A percentile compares a stretch with the other conserved stretches of the same genome.
Conservation (phyloP, 2,888 invertebrate genomes). For the Stomorhina lunata region DNA sequence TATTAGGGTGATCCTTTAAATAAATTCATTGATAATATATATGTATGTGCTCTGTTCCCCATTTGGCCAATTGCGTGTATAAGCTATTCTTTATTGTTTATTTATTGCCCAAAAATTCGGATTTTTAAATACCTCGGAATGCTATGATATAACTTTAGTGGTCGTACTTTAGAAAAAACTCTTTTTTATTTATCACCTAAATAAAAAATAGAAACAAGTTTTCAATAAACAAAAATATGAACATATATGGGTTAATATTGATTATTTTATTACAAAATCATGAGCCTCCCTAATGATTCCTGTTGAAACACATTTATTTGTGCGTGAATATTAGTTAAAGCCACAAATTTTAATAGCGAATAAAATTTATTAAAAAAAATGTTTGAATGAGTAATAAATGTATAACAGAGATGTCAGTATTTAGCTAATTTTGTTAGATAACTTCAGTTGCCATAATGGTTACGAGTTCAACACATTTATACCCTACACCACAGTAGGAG, state of each 20-base stretch:
- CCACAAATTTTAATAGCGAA: conserved; percentile 51
- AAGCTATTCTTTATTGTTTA: too few relatives aligned
- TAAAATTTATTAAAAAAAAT: conserved; percentile 22
- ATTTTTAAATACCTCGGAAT: too few relatives aligned
- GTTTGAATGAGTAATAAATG: conserved; percentile 37
- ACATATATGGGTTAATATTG: too few relatives aligned
- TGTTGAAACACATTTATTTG: conserved; percentile 34
- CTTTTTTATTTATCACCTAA: too few relatives aligned
- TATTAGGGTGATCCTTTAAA: conserved; percentile 28
- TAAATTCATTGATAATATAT: too few relatives aligned
- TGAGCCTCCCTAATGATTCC: conserved; percentile 1
- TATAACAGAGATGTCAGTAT: conserved; percentile 35
- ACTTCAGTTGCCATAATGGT: conserved; percentile 20
- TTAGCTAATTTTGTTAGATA: conserved; percentile 40
- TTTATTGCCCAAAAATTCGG: too few relatives aligned
- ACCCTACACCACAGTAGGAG: neutral
- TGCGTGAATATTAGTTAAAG: conserved; percentile 39
- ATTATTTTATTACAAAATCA: neutral
- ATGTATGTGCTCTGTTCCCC: too few relatives aligned
- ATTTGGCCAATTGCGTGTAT: too few relatives aligned
- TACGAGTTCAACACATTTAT: neutral
- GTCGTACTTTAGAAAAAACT: too few relatives aligned
- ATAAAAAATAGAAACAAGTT: too few relatives aligned
- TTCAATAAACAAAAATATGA: too few relatives aligned
- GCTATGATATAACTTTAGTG: too few relatives aligned